Conservation (phyloP, 2,113 vertebrate genomes). For the Psephotus haematonotus region DNA sequence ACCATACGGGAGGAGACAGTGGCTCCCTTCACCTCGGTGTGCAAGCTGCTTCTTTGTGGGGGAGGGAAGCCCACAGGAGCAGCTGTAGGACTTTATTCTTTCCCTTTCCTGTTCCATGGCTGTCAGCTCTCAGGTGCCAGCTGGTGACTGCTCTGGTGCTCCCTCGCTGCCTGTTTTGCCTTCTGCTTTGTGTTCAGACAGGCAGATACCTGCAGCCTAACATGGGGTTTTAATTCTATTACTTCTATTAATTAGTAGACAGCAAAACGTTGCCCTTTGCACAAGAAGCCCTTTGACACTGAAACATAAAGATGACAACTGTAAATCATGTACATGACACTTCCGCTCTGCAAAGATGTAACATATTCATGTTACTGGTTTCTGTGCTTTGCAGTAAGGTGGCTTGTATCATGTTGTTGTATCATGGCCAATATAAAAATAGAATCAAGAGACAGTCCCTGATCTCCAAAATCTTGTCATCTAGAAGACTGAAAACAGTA, state of each 20-base stretch:
- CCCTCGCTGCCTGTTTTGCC: not conserved
- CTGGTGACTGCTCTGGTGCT: not conserved
- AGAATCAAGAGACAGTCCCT: not conserved
- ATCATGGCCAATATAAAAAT: not conserved
- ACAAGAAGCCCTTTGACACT: not conserved
- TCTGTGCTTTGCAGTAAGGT: not conserved
- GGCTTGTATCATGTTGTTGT: not conserved
- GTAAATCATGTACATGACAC: not conserved
- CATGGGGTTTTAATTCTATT: not conserved
- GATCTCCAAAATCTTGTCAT: not conserved
- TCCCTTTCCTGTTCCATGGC: not conserved
- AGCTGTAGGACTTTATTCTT: not conserved
- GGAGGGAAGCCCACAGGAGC: not conserved
- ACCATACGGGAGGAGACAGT: not conserved
- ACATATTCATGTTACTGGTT: not conserved
- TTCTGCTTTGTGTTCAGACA: constrained; percentile 9
- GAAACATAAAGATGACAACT: not conserved
- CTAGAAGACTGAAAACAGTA: not conserved
- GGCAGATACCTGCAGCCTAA: not conserved
- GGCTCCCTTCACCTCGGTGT: not conserved
- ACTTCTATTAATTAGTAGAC: not conserved
- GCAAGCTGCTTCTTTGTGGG: not conserved
- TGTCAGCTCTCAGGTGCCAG: not conserved
- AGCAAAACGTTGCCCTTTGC: not conserved
- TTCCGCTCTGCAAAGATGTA: not conserved